Conservation (phyloP, 2,888 invertebrate species). For the Stenchaetothrips biformis region DNA sequence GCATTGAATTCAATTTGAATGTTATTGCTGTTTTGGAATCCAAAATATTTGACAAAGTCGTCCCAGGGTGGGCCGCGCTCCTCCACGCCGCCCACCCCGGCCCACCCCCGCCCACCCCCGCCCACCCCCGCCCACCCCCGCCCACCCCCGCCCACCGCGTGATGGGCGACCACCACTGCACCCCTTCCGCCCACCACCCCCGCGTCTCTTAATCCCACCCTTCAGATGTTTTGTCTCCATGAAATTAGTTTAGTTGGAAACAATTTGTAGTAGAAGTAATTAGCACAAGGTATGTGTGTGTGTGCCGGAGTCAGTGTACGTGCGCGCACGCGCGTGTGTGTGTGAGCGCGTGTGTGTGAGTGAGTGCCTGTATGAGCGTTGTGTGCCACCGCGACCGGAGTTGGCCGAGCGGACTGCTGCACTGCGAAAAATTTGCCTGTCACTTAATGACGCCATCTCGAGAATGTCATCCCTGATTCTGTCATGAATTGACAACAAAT, state of each 20-base stretch:
- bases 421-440: no score
- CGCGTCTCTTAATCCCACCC: constrained; percentile 2
- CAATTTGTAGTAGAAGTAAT: constrained; percentile 19
- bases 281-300: constrained; percentile 20
- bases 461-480: no score
- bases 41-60: constrained; percentile 4
- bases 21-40: constrained; percentile 11
- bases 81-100: neutral
- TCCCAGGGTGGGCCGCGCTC: neutral
- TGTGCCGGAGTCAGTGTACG: no score
- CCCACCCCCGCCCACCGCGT: neutral
- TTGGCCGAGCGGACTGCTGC: no score
- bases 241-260: constrained; percentile 25
- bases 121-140: neutral
- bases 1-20: constrained; percentile 8
- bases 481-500: no score
- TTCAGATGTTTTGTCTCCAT: constrained; percentile 23
- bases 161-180: neutral
- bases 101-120: no score
- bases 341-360: neutral
- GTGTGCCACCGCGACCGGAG: no score
- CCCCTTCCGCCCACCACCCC: neutral
- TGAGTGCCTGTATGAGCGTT: neutral
- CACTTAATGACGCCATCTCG: no score
- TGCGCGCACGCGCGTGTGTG: neutral